phyloP scores from a whole-genome alignment of 2,797 vertebrate genomes.

The Salarias fasciatus region DNA sequence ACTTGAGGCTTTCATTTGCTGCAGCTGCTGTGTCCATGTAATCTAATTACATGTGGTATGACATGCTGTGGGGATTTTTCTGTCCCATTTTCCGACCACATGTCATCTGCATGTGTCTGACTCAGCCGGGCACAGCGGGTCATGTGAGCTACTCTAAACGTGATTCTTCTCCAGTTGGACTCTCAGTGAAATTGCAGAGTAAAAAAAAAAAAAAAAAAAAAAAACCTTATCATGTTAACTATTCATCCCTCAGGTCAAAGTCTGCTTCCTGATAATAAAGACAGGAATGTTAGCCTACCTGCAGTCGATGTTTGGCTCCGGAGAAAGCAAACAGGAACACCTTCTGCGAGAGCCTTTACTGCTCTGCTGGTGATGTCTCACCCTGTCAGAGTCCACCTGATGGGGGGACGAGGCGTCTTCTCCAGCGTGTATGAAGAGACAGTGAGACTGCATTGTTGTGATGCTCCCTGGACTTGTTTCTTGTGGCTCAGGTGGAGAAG shows the following conservation, averaged over 20 bases:
- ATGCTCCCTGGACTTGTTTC: neutral
- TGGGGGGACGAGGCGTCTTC: neutral
- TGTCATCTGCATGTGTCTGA: too few species aligned
- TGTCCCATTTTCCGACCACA: too few species aligned
- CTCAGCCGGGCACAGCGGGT: slow-evolving; percentile 3
- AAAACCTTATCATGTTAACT: slow-evolving; percentile 27
- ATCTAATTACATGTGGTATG: too few species aligned
- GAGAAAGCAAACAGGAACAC: neutral
- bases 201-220: too few species aligned
- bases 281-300: slow-evolving; percentile 40
- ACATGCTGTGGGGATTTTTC: too few species aligned
- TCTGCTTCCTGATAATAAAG: slow-evolving; percentile 3
- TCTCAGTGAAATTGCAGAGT: neutral
- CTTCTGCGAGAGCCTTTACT: neutral
- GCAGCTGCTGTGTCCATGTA: too few species aligned
- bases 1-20: too few species aligned
- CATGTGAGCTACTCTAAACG: slow-evolving; percentile 10
- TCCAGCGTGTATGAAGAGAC: too few species aligned
- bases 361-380: neutral
- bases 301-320: neutral
- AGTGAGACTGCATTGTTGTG: too few species aligned
- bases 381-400: neutral
- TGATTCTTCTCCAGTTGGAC: slow-evolving; percentile 8
- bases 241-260: slow-evolving; percentile 40
- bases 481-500: slow-evolving; percentile 84